Conservation (phyloP, 1,140 invertebrate species). For the Drosophila oshimai region DNA sequence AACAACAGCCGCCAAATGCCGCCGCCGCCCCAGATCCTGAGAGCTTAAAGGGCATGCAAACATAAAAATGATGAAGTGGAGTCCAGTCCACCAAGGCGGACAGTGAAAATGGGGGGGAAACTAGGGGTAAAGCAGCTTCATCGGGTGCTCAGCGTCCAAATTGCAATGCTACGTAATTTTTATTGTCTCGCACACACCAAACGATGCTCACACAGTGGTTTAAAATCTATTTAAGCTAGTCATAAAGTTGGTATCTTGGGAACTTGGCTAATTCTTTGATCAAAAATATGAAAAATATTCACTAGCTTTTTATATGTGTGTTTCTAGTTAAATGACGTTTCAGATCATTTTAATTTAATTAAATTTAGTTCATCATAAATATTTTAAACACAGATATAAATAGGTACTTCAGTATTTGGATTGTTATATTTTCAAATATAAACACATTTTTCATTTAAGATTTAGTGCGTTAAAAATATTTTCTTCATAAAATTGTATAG, state of each 20-base stretch:
- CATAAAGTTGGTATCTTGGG: background rate
- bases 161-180: constrained; percentile 65
- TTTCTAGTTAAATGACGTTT: too few relatives aligned
- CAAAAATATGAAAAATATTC: background rate
- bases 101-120: constrained; percentile 18
- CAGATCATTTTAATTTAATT: too few relatives aligned
- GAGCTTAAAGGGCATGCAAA: constrained; percentile 71
- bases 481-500: too few relatives aligned
- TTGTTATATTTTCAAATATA: too few relatives aligned
- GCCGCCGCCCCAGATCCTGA: constrained; percentile 20
- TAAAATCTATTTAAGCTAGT: background rate
- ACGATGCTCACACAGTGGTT: constrained; percentile 48
- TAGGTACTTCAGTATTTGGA: too few relatives aligned
- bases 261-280: background rate
- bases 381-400: too few relatives aligned
- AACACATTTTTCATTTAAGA: too few relatives aligned
- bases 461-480: too few relatives aligned
- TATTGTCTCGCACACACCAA: constrained; percentile 61
- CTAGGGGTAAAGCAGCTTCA: constrained; percentile 22
- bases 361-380: too few relatives aligned
- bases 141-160: constrained; percentile 50
- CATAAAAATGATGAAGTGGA: constrained; percentile 64
- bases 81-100: constrained; percentile 17
- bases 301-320: too few relatives aligned
- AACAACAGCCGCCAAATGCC: constrained; percentile 60